phyloP scores from a whole-genome alignment of 2,113 vertebrate genomes.

The Kryptolebias marmoratus region DNA sequence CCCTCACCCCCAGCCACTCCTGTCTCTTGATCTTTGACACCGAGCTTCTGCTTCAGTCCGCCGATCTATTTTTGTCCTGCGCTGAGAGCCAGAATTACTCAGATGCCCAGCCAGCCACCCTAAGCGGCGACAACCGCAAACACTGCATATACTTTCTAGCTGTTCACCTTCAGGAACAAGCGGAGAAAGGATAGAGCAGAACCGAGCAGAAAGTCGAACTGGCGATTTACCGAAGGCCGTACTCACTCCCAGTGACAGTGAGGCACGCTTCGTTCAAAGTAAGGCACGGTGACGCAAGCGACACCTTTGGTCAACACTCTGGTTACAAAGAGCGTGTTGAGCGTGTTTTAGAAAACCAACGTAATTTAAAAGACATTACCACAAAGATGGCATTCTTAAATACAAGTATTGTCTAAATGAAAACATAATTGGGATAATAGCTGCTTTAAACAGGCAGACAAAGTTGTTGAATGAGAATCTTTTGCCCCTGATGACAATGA shows the following conservation, averaged over 20 bases:
- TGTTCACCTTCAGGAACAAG: slow-evolving; percentile 3
- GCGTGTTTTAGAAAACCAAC: too few relatives aligned
- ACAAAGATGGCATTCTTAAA: too few relatives aligned
- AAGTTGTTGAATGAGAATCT: too few relatives aligned
- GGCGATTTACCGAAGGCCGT: too few relatives aligned
- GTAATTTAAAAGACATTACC: too few relatives aligned
- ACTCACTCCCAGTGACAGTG: background rate
- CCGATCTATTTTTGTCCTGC: slow-evolving; percentile 67
- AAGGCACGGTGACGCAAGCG: background rate
- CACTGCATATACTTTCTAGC: slow-evolving; percentile 30
- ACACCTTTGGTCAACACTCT: background rate
- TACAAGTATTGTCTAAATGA: too few relatives aligned
- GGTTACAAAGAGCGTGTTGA: background rate
- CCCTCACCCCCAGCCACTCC: slow-evolving; percentile 2
- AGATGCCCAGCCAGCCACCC: slow-evolving; percentile 52
- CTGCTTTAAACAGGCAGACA: too few relatives aligned
- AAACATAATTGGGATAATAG: too few relatives aligned
- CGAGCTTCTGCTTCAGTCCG: slow-evolving; percentile 60
- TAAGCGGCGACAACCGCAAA: slow-evolving; percentile 39
- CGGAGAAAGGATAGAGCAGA: too few relatives aligned
- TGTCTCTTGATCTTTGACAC: slow-evolving; percentile 52
- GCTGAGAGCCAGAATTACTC: slow-evolving; percentile 66
- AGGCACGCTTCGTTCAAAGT: background rate
- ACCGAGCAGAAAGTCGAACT: too few relatives aligned
- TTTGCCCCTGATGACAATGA: background rate